These are phyloP conservation scores for Lobophora halterata DNA, from an alignment of 2,888 invertebrate species.

Conservation along the genomic window DNA sequence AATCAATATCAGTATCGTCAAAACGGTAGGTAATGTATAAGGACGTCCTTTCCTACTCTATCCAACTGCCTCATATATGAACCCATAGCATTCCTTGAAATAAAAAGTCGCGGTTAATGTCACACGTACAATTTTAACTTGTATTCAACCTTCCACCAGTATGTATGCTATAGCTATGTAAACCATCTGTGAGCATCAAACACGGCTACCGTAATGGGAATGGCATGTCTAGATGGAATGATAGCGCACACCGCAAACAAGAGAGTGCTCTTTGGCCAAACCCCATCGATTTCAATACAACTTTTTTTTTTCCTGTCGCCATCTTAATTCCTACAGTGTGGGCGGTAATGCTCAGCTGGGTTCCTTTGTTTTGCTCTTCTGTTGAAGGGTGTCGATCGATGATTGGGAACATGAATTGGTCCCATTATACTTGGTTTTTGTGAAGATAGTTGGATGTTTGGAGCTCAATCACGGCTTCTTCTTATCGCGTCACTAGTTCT, in stretches of 20 bases:
- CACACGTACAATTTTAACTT: too few relatives aligned
- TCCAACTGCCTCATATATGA: too few relatives aligned
- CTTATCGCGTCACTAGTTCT: too few relatives aligned
- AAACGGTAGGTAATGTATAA: too few relatives aligned
- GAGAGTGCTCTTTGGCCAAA: slow-evolving; percentile 55
- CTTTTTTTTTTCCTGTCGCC: slow-evolving; percentile 46
- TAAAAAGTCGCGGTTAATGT: too few relatives aligned
- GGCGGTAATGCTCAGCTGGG: slow-evolving; percentile 48
- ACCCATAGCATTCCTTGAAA: too few relatives aligned
- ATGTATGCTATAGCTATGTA: too few relatives aligned
- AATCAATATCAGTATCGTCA: too few relatives aligned
- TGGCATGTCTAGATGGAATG: slow-evolving; percentile 44
- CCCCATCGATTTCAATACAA: slow-evolving; percentile 56
- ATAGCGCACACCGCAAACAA: slow-evolving; percentile 72
- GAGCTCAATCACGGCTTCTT: too few relatives aligned
- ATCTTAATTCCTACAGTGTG: slow-evolving; percentile 51
- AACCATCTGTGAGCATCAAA: slow-evolving; percentile 30
- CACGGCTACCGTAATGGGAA: slow-evolving; percentile 26
- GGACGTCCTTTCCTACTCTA: too few relatives aligned
- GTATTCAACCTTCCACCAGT: not conserved
- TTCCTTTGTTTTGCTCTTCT: slow-evolving; percentile 22
- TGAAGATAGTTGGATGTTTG: too few relatives aligned
- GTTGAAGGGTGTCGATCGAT: not conserved
- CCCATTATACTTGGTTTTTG: too few relatives aligned
- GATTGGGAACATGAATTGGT: not conserved